Evolutionary conservation across 2,113 vertebrate species (phyloP), one percentile per base, ranked within the genome.

Genomic region (Capreolus pygargus): DNA sequence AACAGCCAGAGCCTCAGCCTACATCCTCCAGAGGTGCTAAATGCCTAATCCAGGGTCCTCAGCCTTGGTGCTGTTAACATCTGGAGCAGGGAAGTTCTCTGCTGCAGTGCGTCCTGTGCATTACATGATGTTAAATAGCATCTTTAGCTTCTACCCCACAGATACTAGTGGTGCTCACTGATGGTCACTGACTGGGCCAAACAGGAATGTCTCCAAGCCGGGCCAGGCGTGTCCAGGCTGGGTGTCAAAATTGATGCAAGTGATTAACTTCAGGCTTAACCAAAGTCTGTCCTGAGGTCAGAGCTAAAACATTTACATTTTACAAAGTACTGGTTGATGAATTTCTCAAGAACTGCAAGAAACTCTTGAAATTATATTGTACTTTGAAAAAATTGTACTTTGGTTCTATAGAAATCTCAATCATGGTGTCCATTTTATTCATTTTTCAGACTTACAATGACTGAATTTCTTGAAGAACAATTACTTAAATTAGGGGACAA

Each of bases 1-100:
- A 3, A 21, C 2, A 9, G 78, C 3, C 6, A 12, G 6, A 43
- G 64, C 7, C 2, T 25, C 25, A 28, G 43, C 2, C 1, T 13
- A 21, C 30, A 23, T 0, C 6, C 1, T 9, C 15, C 36, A 64
- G 13, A 50, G 50, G 3, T 36, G 33, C 10, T 2, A 1, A 39
- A 36, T 21, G 5, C 17, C 19, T 10, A 1, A 4, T 2, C 28
- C 21, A 12, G 14, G 6, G 5, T 13, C 12, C 30, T 76, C 8
- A 43, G 0, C 33, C 2, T 27, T 12, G 1, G 16, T n/a, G 1
- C 52, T 60, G 0, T 21, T 30, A 5, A 16, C 2, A 9, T 2
- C 19, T 28, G 0, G 36, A 7, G 12, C 12, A 17, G 28, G 4
- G 6, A 1, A 0, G 7, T 14, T 8, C 47, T 28, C 10, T 10